Evolutionary conservation across 2,797 vertebrate species (phyloP), one percentile per base, ranked within the genome.

Genomic region (Myotis pilosus): DNA sequence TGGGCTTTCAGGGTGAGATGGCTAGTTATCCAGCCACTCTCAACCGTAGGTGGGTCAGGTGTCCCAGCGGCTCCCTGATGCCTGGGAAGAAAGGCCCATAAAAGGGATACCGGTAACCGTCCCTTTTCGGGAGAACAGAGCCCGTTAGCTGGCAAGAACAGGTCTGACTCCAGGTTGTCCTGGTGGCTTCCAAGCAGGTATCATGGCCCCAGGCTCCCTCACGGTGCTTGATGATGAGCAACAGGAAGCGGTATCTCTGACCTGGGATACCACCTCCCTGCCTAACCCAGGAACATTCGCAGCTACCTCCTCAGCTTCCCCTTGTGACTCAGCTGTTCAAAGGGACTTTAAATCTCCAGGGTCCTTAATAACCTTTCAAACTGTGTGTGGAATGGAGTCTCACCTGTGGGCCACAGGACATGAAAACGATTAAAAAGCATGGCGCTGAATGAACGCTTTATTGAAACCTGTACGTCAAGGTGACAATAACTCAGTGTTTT

Each of bases 391-490:
- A 69, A 11, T 28, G 78, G 60, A 75, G 38, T 13, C 38, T 83
- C 81, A 33, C 41, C 8, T 1, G 5, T 41, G 62, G 20, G 41
- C 41, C 11, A 6, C 11, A 6, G 15, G 68, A 47, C 3, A 2
- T 20, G 72, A 55, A 17, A n/a, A 86, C 9, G 19, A 41, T 0
- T 0, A 30, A 36, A 69, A 6, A 57, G 47, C 44, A 41, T 28
- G 7, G 9, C 4, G 7, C 25, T 1, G 6, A 69, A 36, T 0
- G 36, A 64, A 62, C 6, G 36, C 76, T 98, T 98, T 98, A 98
- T 97, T 98, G 90, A 94, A 97, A 97, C 41, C 23, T 93, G n/a
- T 96, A 95, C 33, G 78, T 95, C 89, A 89, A 93, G 94, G 94
- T 91, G 95, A 97, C 94, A 97, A 94, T 91, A 95, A 94, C 83